Base-by-base conservation (phyloP, 1,140 invertebrate species). In the Metopolophium dirhodum region DNA sequence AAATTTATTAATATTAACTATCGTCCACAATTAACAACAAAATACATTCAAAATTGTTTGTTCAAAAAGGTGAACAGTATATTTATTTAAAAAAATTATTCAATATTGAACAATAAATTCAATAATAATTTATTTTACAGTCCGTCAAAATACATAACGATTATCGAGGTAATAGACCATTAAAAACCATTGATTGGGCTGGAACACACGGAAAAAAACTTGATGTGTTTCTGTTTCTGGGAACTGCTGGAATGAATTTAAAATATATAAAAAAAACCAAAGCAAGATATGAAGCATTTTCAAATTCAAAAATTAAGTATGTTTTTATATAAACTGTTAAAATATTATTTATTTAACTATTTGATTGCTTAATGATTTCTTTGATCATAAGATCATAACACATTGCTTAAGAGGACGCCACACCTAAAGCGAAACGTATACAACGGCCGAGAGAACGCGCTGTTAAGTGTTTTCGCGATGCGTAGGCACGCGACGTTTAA, bases 191-290 rank as follows among this genome's bases (percentile, higher is more conserved):
- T 0, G 2, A 35, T 23, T 68, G 90, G 90, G 30, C 41, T 68
- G 82, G 7, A 20, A 45, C 22, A 49, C 22, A 23, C 7, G 26
- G 49, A 0, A 0, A n/a, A 68, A 22, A 22, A 3, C 45, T 23
- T 77, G 90, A 91, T 82, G 61, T 82, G 2, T 91, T 91, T 77
- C 30, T 91, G 30, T 91, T 77, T 77, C 7, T 91, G 30, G 90
- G 90, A 77, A 91, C 54, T n/a, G 0, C 47, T 37, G n/a, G 49
- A 23, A 91, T 91, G 90, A 14, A 77, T 82, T 77, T 91, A 2
- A 20, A 22, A 7, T 26, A 11, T 1, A 77, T 91, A 14, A 47
- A 2, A 47, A 35, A 82, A 47, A 9, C 18, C 18, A 77, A 47
- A 2, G 35, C 7, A n/a, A 2, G 82, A 0, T 91, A 91, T 68